Conservation (phyloP, 1,140 invertebrate species). For the Proales similis region DNA sequence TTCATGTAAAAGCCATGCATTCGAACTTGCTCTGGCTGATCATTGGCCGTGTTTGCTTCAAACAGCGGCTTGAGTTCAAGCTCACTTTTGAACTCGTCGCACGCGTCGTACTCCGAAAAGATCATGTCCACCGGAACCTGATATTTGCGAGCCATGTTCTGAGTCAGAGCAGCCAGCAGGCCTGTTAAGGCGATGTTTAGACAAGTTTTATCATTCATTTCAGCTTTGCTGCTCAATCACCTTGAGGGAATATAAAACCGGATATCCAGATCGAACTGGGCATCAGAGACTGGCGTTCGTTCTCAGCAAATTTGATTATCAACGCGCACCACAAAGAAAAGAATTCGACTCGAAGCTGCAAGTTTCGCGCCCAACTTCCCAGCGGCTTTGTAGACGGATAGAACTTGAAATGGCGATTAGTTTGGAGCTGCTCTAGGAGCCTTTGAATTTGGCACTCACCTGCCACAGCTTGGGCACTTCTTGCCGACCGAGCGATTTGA, state of each 20-base stretch:
- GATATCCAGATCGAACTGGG: slow-evolving; percentile 77
- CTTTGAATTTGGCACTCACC: slow-evolving; percentile 40
- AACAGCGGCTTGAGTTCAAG: slow-evolving; percentile 1
- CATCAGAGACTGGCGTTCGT: background rate
- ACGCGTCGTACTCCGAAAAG: slow-evolving; percentile 67
- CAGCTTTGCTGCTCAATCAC: slow-evolving; percentile 40
- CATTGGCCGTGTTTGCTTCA: background rate
- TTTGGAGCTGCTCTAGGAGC: background rate
- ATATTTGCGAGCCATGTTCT: slow-evolving; percentile 73
- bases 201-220: background rate
- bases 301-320: slow-evolving; percentile 14
- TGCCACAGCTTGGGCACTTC: slow-evolving; percentile 55
- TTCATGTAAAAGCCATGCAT: slow-evolving; percentile 29
- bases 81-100: slow-evolving; percentile 14
- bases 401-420: slow-evolving; percentile 55
- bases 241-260: slow-evolving; percentile 82
- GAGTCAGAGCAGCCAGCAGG: slow-evolving; percentile 74
- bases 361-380: slow-evolving; percentile 68
- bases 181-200: slow-evolving; percentile 45
- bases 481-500: slow-evolving; percentile 66
- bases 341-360: slow-evolving; percentile 15
- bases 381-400: slow-evolving; percentile 71
- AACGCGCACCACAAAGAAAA: slow-evolving; percentile 19
- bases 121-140: slow-evolving; percentile 74
- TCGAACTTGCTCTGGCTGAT: slow-evolving; percentile 1